phyloP scores from a whole-genome alignment of 2,888 invertebrate genomes.

The Linnaemya tessellans region DNA sequence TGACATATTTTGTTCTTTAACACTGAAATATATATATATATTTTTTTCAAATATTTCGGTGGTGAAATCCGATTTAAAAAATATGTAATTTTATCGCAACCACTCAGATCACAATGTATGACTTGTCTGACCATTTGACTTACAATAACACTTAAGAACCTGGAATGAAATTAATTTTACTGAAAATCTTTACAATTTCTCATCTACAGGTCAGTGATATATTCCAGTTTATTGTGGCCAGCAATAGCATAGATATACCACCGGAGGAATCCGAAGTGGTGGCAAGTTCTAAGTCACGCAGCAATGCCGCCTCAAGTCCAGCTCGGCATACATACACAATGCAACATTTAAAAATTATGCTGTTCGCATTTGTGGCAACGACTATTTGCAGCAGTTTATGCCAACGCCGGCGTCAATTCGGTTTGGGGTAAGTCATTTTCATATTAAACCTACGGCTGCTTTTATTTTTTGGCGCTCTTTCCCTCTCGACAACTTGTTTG shows the following conservation, averaged over 20 bases:
- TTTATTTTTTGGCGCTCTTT: not conserved
- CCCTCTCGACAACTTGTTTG: not conserved
- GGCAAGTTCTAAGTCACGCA: constrained; percentile 83
- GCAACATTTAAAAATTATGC: constrained; percentile 64
- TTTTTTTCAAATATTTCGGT: too few relatives aligned
- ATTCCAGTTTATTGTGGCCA: constrained; percentile 86
- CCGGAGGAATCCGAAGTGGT: constrained; percentile 83
- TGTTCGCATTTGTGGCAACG: constrained; percentile 70
- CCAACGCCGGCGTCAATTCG: constrained; percentile 75
- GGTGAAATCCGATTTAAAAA: too few relatives aligned
- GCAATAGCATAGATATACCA: constrained; percentile 81
- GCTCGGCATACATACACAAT: constrained; percentile 69
- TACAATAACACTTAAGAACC: too few relatives aligned
- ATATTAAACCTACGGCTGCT: not conserved
- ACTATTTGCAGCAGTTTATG: constrained; percentile 74
- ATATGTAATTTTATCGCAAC: too few relatives aligned
- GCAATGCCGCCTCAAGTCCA: constrained; percentile 76
- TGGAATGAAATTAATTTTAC: constrained; percentile 6
- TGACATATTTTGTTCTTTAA: too few relatives aligned
- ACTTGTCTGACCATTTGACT: too few relatives aligned
- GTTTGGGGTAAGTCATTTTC: constrained; percentile 77
- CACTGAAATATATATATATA: too few relatives aligned
- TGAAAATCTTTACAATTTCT: constrained; percentile 10
- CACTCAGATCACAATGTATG: too few relatives aligned
- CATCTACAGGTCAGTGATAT: constrained; percentile 86